Percentiles rank a stretch among this genome's conserved stretches.
These are phyloP conservation scores for Polypedilum vanderplanki DNA, from an alignment of 1,140 invertebrate species.

Conservation along the genomic window DNA sequence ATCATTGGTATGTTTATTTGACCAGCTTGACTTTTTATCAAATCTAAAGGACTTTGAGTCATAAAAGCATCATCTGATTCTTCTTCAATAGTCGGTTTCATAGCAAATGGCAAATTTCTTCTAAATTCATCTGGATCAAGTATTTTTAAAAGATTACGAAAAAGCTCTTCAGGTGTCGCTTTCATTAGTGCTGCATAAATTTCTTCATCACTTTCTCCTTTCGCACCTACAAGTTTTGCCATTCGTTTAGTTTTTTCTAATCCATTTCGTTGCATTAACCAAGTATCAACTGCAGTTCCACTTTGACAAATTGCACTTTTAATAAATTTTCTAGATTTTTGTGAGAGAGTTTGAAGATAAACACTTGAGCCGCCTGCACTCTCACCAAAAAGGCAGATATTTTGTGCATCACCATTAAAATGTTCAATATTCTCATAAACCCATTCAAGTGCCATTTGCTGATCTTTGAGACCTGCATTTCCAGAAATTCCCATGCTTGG, in stretches of 20 bases:
- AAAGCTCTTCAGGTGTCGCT: not conserved
- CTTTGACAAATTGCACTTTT: conserved; percentile 46
- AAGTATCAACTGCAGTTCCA: conserved; percentile 40
- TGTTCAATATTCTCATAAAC: conserved; percentile 52
- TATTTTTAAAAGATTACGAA: not conserved
- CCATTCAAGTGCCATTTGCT: conserved; percentile 49
- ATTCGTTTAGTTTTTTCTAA: conserved; percentile 34
- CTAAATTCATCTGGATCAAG: not conserved
- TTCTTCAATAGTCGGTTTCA: not conserved
- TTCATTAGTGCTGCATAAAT: conserved; percentile 14
- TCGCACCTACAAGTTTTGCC: conserved; percentile 34
- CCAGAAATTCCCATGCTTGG: conserved; percentile 49
- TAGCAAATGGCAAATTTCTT: conserved; percentile 8
- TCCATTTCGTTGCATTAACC: conserved; percentile 34
- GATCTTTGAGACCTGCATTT: conserved; percentile 55
- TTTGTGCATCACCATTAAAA: conserved; percentile 54
- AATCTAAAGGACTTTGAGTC: not conserved
- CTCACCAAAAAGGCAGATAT: conserved; percentile 50
- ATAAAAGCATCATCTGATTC: conserved; percentile 23
- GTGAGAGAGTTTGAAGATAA: conserved; percentile 38
- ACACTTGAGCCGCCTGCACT: conserved; percentile 46
- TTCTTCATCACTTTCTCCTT: conserved; percentile 16
- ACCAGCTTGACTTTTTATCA: conserved; percentile 4
- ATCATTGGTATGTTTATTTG: conserved; percentile 21
- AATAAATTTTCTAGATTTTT: conserved; percentile 41